Evolutionary conservation across 2,113 vertebrate species (phyloP).

Genomic region (Delphinus delphis): DNA sequence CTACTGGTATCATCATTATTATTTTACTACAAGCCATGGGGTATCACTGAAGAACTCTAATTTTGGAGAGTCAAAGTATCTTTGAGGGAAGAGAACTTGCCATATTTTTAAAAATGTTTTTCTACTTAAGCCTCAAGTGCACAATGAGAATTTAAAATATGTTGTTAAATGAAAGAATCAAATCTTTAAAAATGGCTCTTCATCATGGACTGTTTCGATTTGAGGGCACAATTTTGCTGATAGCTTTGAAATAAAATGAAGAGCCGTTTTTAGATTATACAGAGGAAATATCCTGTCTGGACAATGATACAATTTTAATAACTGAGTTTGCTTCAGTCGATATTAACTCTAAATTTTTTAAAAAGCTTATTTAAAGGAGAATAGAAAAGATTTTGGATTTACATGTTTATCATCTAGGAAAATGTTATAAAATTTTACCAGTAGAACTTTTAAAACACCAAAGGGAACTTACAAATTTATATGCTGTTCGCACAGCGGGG

Average conservation of each 20-base stretch:
- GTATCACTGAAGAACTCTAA: not conserved
- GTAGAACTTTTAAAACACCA: not conserved
- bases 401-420: not conserved
- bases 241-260: slow-evolving; percentile 1
- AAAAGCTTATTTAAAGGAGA: not conserved
- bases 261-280: not conserved
- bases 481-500: slow-evolving; percentile 87
- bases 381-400: not conserved
- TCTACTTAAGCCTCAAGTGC: not conserved
- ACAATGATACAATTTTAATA: not conserved
- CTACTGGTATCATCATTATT: not conserved
- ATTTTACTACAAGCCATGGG: not conserved
- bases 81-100: not conserved
- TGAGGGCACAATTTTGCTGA: not conserved
- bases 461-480: slow-evolving; percentile 88
- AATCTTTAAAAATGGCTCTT: not conserved
- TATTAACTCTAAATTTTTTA: not conserved
- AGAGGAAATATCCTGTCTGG: not conserved
- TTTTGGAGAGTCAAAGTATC: not conserved
- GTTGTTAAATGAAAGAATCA: not conserved
- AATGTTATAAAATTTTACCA: not conserved
- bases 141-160: not conserved
- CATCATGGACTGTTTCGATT: not conserved
- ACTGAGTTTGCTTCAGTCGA: not conserved
- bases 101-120: not conserved